Percentiles rank a stretch among this genome's conserved stretches.
These are phyloP conservation scores for Romanogobio albipinnatus DNA, from an alignment of 2,113 vertebrate genomes.

Conservation along the genomic window DNA sequence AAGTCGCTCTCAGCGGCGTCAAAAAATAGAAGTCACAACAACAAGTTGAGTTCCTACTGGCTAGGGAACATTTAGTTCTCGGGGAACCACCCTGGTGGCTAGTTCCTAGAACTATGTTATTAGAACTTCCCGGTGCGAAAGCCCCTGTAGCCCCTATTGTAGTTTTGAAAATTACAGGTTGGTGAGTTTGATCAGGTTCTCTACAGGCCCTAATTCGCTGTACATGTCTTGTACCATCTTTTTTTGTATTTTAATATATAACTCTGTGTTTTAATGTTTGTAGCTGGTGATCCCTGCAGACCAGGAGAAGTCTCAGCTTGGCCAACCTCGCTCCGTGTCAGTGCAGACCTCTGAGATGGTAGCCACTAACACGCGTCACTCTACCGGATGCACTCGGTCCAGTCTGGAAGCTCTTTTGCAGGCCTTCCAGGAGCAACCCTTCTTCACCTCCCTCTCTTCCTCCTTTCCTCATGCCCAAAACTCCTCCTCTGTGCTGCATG, in stretches of 20 bases:
- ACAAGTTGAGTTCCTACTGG: too few species aligned
- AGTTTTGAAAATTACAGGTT: neutral
- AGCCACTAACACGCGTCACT: slow-evolving; percentile 92
- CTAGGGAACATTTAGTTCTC: too few species aligned
- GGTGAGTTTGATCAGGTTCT: neutral
- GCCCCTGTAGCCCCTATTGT: neutral
- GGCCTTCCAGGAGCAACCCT: slow-evolving; percentile 89
- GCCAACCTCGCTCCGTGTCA: slow-evolving; percentile 88
- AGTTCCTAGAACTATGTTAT: too few species aligned
- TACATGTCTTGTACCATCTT: neutral
- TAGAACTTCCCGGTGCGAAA: too few species aligned
- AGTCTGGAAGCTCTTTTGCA: slow-evolving; percentile 91
- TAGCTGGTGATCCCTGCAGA: slow-evolving; percentile 92
- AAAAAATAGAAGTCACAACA: too few species aligned
- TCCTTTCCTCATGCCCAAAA: slow-evolving; percentile 77
- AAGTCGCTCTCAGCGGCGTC: too few species aligned
- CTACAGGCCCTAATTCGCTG: neutral
- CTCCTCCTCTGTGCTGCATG: slow-evolving; percentile 86
- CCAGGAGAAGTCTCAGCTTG: slow-evolving; percentile 82
- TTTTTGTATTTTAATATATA: neutral
- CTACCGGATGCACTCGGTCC: slow-evolving; percentile 88
- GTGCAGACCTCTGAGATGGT: slow-evolving; percentile 97
- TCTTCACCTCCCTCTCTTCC: slow-evolving; percentile 83
- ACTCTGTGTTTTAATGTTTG: slow-evolving; percentile 3
- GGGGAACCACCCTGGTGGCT: too few species aligned